Percentiles rank a stretch among this genome's conserved stretches.
Evolutionary conservation across 64 coral and sea anemone species (phyloP).

Genomic region (Porites australiensis): DNA sequence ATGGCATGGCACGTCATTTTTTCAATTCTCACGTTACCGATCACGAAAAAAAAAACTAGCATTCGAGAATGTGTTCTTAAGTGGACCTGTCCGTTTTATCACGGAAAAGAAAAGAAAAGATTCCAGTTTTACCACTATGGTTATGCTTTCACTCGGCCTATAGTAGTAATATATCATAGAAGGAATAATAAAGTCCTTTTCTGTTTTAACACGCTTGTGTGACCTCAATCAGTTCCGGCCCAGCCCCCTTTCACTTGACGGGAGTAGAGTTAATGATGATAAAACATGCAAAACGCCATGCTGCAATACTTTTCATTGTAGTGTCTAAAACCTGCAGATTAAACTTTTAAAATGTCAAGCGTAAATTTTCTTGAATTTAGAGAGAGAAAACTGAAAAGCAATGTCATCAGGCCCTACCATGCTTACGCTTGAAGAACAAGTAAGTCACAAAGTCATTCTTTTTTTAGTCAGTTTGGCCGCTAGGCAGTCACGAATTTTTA

Average conservation of each 20-base stretch:
- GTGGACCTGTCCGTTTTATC: no score
- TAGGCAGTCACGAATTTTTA: conserved; percentile 14
- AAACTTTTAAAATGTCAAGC: neutral
- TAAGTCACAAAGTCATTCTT: conserved; percentile 1
- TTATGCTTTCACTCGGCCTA: neutral
- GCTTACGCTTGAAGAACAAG: conserved; percentile 20
- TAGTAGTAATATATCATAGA: conserved; percentile 1
- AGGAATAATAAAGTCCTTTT: neutral
- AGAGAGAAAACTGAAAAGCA: conserved; percentile 6
- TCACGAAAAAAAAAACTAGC: no score
- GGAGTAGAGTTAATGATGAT: neutral
- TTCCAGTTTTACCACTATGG: neutral
- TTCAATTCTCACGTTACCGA: no score
- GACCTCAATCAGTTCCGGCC: neutral
- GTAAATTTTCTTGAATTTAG: neutral
- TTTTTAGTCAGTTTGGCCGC: conserved; percentile 13
- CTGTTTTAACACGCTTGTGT: neutral
- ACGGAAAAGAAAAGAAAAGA: conserved; percentile 1
- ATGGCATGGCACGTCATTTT: no score
- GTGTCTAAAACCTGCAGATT: conserved; percentile 28
- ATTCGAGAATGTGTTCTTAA: no score
- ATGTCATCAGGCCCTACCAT: conserved; percentile 19
- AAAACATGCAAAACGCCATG: conserved; percentile 6
- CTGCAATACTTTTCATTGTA: conserved; percentile 21
- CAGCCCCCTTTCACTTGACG: neutral